Base-by-base conservation (phyloP, 2,888 invertebrate species). In the Cosmia pyralina region DNA sequence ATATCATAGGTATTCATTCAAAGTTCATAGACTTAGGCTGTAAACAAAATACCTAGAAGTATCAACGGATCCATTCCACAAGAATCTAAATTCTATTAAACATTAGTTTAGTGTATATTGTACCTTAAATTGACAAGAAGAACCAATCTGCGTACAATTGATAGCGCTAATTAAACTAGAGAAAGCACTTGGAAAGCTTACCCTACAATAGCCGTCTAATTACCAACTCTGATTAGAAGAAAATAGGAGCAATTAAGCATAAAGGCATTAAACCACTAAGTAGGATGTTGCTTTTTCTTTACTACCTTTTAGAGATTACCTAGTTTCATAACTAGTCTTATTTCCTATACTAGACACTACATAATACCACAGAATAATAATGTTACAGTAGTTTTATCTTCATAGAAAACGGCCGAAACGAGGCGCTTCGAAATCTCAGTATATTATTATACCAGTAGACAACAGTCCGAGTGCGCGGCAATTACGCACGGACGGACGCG, bases 101-200 rank as follows among this genome's bases (percentile, higher is more conserved):
- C 10, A 72, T 22, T 62, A 34, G 50, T 72, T 57, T 66, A 66
- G 28, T 57, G 46, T 63, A 64, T 58, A 71, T 71, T 60, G 48
- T 60, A 44, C 46, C 17, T 67, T 38, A 22, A 72, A 69, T 60
- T 72, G 64, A 22, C 77, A 77, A 62, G 72, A 50, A 63, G 68
- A 66, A 80, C 72, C 67, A 71, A 83, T 82, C 67, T 63, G 62
- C 60, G 65, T n/a, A 66, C 72, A 82, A 84, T 79, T 79, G 75
- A 84, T 84, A 82, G 84, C 64, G 57, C 72, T 77, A 74, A 83
- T 84, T 81, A 84, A 83, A 74, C 68, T 53, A 60, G 75, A 81
- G 81, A 82, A 72, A 83, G 71, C 69, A 69, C 69, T 83, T 73
- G 64, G 69, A 78, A 71, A 81, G 76, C 77, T 76, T 70, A 76